Evolutionary conservation across 2,797 vertebrate genomes (phyloP).

Genomic region (Alauda arvensis): DNA sequence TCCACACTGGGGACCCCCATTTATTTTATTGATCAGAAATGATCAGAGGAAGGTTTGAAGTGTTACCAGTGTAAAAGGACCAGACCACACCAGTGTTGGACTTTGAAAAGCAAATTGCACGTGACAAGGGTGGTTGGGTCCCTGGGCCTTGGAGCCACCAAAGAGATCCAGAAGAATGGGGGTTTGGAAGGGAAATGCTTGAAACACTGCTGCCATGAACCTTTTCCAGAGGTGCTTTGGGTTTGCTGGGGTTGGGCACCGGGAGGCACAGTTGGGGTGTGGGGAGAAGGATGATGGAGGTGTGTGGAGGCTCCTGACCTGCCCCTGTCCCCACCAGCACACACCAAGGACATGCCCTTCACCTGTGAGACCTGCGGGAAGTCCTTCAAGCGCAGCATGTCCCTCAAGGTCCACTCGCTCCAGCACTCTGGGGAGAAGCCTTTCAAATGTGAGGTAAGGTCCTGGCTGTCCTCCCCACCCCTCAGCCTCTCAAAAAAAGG

Average conservation of each 20-base stretch:
- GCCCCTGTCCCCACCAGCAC: constrained; percentile 71
- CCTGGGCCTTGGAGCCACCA: neutral
- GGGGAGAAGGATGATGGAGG: neutral
- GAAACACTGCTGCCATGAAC: fast-evolving
- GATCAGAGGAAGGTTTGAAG: neutral
- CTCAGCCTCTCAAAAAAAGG: fast-evolving
- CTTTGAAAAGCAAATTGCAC: neutral
- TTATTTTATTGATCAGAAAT: neutral
- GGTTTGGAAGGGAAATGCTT: neutral
- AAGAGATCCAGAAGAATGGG: neutral
- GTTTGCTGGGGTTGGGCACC: neutral
- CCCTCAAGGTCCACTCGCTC: constrained; percentile 94
- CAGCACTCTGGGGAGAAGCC: constrained; percentile 97
- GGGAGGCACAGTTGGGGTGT: fast-evolving
- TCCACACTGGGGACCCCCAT: neutral
- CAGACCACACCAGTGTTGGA: fast-evolving
- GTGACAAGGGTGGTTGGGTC: fast-evolving
- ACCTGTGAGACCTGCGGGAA: constrained; percentile 97
- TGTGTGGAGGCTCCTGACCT: neutral
- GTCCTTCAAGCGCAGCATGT: constrained; percentile 97
- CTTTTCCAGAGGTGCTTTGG: neutral
- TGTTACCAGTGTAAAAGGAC: neutral
- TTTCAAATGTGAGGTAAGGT: constrained; percentile 91
- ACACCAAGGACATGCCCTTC: constrained; percentile 99
- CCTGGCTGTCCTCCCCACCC: fast-evolving